These are phyloP conservation scores for Megatriorchis doriae DNA, from an alignment of 2,113 vertebrate species.

Conservation along the genomic window DNA sequence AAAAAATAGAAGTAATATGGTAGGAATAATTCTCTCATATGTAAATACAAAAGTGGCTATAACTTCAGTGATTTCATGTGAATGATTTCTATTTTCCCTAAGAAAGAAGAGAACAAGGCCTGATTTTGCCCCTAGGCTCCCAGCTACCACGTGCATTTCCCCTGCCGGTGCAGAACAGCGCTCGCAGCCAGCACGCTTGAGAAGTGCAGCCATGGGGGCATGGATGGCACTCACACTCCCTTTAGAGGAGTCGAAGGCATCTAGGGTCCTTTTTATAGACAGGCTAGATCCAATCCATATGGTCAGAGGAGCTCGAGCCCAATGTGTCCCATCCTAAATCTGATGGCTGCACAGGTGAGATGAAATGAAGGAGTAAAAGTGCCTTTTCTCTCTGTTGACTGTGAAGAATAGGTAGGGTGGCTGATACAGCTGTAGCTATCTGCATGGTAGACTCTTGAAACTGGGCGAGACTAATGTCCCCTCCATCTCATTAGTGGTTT, in stretches of 20 bases:
- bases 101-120: not conserved
- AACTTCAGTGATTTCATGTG: not conserved
- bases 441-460: not conserved
- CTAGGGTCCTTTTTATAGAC: not conserved
- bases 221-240: too few relatives aligned
- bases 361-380: not conserved
- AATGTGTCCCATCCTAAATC: not conserved
- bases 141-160: not conserved
- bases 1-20: not conserved
- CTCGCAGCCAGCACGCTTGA: accelerated
- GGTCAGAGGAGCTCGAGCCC: not conserved
- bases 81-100: not conserved
- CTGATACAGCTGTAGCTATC: not conserved
- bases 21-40: not conserved
- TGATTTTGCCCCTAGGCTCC: not conserved
- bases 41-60: not conserved
- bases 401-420: not conserved
- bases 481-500: not conserved
- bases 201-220: not conserved
- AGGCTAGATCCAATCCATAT: not conserved
- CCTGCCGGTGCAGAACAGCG: not conserved
- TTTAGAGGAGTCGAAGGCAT: not conserved
- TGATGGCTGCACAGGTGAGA: not conserved
- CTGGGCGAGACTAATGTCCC: accelerated
- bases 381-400: not conserved